These are phyloP conservation scores for Menidia beryllina DNA, from an alignment of 2,113 vertebrate genomes.

Conservation along the genomic window DNA sequence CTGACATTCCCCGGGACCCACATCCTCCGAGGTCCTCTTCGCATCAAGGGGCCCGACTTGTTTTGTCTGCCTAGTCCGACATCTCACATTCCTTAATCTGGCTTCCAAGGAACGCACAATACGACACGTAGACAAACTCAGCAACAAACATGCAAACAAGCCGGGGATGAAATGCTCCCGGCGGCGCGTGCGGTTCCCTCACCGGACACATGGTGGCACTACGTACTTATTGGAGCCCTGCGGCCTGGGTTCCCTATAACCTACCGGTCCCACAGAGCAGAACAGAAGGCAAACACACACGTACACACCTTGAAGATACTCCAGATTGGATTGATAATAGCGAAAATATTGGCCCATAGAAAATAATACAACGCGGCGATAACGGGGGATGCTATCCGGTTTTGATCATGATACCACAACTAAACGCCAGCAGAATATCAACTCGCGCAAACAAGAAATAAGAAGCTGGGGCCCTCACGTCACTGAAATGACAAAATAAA, in stretches of 20 bases:
- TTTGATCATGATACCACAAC: slow-evolving; percentile 70
- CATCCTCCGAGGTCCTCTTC: slow-evolving; percentile 34
- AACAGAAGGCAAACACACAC: slow-evolving; percentile 52
- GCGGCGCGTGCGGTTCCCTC: slow-evolving; percentile 45
- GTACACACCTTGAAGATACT: slow-evolving; percentile 71
- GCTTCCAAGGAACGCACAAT: not conserved
- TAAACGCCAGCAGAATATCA: slow-evolving; percentile 77
- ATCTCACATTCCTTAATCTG: slow-evolving; percentile 49
- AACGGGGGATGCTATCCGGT: slow-evolving; percentile 66
- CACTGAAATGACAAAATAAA: slow-evolving; percentile 55
- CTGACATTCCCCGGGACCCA: slow-evolving; percentile 43
- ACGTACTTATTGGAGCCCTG: slow-evolving; percentile 66
- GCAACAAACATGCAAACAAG: slow-evolving; percentile 47
- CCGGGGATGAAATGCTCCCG: not conserved
- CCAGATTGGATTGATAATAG: slow-evolving; percentile 79
- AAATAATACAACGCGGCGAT: slow-evolving; percentile 82
- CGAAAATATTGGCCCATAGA: slow-evolving; percentile 82
- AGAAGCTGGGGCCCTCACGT: slow-evolving; percentile 64
- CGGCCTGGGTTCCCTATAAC: slow-evolving; percentile 29
- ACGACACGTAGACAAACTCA: slow-evolving; percentile 27
- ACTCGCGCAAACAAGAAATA: slow-evolving; percentile 72
- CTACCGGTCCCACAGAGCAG: slow-evolving; percentile 57
- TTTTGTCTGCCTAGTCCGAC: slow-evolving; percentile 63
- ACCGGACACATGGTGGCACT: slow-evolving; percentile 81
- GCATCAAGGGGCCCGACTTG: slow-evolving; percentile 50